Evolutionary conservation across 2,888 invertebrate genomes (phyloP), one percentile per base, ranked within the genome.

Genomic region (Caenorhabditis auriculariae): DNA sequence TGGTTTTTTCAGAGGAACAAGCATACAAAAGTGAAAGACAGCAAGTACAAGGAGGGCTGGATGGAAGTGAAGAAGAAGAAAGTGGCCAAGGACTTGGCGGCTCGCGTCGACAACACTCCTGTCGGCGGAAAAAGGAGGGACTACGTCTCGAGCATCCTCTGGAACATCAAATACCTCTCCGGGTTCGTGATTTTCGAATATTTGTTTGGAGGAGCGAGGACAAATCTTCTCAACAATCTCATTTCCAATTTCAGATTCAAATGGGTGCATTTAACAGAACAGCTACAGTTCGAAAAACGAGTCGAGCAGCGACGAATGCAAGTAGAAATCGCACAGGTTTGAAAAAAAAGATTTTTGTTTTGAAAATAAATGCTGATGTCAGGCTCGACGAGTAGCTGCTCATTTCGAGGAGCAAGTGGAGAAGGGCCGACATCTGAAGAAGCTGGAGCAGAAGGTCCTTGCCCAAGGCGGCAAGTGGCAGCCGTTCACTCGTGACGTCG

Each of bases 141-240:
- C 19, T 88, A 89, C 73, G 91, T 91, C 82, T 91, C 88, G 82
- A 94, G 93, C 74, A 88, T 88, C 82, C 86, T 93, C 38, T 98
- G 98, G 98, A 93, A 90, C 80, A 89, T 96, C 67, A 96, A 95
- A 83, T 98, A 95, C 83, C 86, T 96, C 66, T 89, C 91, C 3
- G 88, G 86, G 87, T 87, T 82, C 74, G 72, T 29, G 7, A 32
- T 46, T 24, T 4, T 39, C n/a, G 29, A 50, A 19, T 19, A 12
- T 41, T 41, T 48, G 17, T 27, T 9, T 39, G 32, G 4, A 37
- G 27, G 24, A 4, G 23, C 7, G 32, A 2, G 5, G 6, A 41
- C 6, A 41, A 9, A 9, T 41, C 17, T 12, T 41, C 7, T 21
- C n/a, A 24, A 6, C 41, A 41, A n/a, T n/a, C 17, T 41, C 17